Evolutionary conservation across 2,113 vertebrate species (phyloP).

Genomic region (Ivindomyrus marchei): DNA sequence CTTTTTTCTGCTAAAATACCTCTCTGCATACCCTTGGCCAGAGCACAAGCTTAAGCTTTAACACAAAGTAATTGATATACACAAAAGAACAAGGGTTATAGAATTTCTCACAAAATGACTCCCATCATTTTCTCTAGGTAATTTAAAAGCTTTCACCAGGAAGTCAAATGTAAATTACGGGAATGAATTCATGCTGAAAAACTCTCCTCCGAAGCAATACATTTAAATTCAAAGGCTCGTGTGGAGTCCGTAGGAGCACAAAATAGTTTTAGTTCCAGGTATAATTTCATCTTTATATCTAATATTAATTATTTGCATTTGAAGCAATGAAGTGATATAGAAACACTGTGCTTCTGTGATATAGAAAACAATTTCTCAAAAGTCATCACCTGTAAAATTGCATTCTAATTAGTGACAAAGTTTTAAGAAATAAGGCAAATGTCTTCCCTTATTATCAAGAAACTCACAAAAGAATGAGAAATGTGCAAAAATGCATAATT

Average conservation of each 20-base stretch:
- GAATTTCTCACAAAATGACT: constrained; percentile 2
- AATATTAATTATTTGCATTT: constrained; percentile 3
- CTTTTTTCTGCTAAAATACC: background rate
- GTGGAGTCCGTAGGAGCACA: background rate
- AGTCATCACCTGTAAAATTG: background rate
- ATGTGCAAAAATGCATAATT: background rate
- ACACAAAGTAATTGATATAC: background rate
- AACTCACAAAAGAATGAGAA: background rate
- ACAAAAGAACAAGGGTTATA: background rate
- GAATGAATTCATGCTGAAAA: constrained; percentile 10
- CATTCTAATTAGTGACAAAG: background rate
- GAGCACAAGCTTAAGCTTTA: background rate
- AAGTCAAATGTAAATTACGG: constrained; percentile 17
- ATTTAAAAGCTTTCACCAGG: constrained; percentile 13
- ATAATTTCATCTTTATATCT: background rate
- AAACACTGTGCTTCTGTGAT: background rate
- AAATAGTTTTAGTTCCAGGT: background rate
- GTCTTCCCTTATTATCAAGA: background rate
- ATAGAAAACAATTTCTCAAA: background rate
- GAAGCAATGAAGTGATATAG: background rate
- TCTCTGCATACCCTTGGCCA: background rate
- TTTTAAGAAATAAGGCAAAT: background rate
- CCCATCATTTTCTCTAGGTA: constrained; percentile 9
- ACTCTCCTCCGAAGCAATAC: background rate
- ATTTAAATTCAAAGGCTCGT: background rate